Evolutionary conservation across 2,113 vertebrate species (phyloP).

Genomic region (Terrapene triunguis): DNA sequence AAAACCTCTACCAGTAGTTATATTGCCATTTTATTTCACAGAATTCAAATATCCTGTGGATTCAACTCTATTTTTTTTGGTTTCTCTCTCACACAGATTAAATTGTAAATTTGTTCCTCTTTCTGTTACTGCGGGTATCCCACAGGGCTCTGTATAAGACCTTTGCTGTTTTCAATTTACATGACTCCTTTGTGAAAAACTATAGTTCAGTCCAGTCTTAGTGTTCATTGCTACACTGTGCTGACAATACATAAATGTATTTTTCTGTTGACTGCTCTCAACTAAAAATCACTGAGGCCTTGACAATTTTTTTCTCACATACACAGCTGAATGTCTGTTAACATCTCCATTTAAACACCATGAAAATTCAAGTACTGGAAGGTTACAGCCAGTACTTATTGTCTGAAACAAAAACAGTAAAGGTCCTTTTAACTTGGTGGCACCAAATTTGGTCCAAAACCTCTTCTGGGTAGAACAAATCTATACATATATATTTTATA

Average conservation of each 20-base stretch:
- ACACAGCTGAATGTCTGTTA: slow-evolving; percentile 35
- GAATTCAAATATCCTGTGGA: slow-evolving; percentile 2
- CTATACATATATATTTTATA: background rate
- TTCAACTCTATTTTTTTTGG: slow-evolving; percentile 3
- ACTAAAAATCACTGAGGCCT: slow-evolving; percentile 52
- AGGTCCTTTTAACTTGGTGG: background rate
- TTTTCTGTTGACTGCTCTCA: slow-evolving; percentile 44
- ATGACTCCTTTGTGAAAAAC: slow-evolving; percentile 20
- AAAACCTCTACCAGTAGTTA: background rate
- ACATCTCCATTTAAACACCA: slow-evolving; percentile 63
- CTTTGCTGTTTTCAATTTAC: slow-evolving; percentile 21
- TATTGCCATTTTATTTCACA: background rate
- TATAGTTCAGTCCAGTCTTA: background rate
- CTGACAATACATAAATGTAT: slow-evolving; percentile 35
- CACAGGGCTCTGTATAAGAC: slow-evolving; percentile 16
- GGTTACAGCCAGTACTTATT: background rate
- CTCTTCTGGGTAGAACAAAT: background rate
- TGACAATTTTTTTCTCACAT: slow-evolving; percentile 22
- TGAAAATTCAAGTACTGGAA: slow-evolving; percentile 48
- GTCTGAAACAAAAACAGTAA: slow-evolving; percentile 25
- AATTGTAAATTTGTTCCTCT: slow-evolving; percentile 35
- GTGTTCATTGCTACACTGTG: background rate
- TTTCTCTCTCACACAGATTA: slow-evolving; percentile 37
- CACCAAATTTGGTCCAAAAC: slow-evolving; percentile 14
- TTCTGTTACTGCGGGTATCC: slow-evolving; percentile 13